phyloP scores from a whole-genome alignment of 1,140 invertebrate genomes.

The Drosophila grimshawi region DNA sequence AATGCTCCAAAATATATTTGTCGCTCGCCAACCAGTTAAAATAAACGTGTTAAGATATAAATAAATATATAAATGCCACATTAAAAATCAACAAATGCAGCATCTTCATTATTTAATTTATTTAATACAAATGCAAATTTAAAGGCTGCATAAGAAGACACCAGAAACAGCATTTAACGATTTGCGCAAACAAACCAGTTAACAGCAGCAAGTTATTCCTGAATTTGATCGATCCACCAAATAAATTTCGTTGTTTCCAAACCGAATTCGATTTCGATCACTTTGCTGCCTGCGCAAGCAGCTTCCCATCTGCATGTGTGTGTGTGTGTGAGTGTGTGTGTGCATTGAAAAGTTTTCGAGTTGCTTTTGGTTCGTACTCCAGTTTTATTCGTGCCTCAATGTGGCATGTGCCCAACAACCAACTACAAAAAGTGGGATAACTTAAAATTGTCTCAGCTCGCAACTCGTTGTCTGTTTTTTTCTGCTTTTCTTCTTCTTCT shows the following conservation, averaged over 20 bases:
- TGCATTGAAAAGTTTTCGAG: constrained; percentile 30
- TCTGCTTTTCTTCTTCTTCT: constrained; percentile 4
- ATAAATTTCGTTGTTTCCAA: constrained; percentile 4
- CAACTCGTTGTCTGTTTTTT: not conserved
- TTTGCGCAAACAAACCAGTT: constrained; percentile 30
- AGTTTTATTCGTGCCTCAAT: constrained; percentile 28
- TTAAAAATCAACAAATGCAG: no score
- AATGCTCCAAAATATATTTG: no score
- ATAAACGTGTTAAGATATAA: no score
- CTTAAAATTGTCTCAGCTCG: constrained; percentile 25
- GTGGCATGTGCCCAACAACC: constrained; percentile 16
- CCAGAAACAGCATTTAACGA: not conserved
- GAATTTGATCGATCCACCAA: not conserved
- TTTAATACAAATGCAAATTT: not conserved
- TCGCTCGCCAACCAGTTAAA: no score
- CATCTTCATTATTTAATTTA: no score
- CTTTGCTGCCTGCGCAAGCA: constrained; percentile 33
- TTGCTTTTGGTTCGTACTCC: constrained; percentile 25
- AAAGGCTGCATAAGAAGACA: not conserved
- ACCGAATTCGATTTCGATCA: constrained; percentile 5
- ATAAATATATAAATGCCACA: no score
- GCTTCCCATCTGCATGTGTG: constrained; percentile 13
- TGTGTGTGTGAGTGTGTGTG: not conserved
- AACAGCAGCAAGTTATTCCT: constrained; percentile 22
- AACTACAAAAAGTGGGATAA: constrained; percentile 32